Percentiles rank a stretch among this genome's conserved stretches.
Evolutionary conservation across 2,797 vertebrate genomes (phyloP).

Genomic region (Hylomyscus alleni): DNA sequence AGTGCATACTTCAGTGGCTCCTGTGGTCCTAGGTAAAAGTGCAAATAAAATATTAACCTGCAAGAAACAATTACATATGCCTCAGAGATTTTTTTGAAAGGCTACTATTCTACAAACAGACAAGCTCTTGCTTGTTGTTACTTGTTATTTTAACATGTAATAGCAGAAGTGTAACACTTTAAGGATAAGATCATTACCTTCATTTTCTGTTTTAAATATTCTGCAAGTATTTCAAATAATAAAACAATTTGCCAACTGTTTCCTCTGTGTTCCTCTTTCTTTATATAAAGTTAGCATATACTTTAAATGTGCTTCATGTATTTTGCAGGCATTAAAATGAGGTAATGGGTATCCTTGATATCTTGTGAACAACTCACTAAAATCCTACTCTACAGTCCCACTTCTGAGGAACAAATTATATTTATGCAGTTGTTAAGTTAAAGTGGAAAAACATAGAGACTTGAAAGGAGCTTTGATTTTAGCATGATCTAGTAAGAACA

Average conservation of each 20-base stretch:
- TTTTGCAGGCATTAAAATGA: constrained; percentile 44
- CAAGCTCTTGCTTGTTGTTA: not conserved
- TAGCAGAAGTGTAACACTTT: not conserved
- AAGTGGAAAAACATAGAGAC: not conserved
- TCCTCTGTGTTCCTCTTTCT: constrained; percentile 11
- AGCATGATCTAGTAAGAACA: constrained; percentile 28
- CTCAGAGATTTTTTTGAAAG: constrained; percentile 42
- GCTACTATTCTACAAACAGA: constrained; percentile 25
- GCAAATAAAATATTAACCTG: constrained; percentile 35
- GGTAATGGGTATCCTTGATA: not conserved
- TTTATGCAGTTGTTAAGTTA: not conserved
- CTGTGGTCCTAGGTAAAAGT: not conserved
- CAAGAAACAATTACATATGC: constrained; percentile 45
- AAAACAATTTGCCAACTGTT: constrained; percentile 35
- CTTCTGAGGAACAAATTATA: not conserved
- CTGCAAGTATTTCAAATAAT: constrained; percentile 14
- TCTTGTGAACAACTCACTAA: constrained; percentile 43
- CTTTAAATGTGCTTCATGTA: not conserved
- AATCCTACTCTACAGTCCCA: not conserved
- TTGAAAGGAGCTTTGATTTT: constrained; percentile 34
- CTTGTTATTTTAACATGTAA: constrained; percentile 39
- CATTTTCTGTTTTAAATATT: constrained; percentile 49
- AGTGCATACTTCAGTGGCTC: not conserved
- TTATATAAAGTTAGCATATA: constrained; percentile 78
- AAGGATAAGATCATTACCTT: constrained; percentile 13